Evolutionary conservation across 2,797 vertebrate species (phyloP).

Genomic region (Lophotriccus pileatus): DNA sequence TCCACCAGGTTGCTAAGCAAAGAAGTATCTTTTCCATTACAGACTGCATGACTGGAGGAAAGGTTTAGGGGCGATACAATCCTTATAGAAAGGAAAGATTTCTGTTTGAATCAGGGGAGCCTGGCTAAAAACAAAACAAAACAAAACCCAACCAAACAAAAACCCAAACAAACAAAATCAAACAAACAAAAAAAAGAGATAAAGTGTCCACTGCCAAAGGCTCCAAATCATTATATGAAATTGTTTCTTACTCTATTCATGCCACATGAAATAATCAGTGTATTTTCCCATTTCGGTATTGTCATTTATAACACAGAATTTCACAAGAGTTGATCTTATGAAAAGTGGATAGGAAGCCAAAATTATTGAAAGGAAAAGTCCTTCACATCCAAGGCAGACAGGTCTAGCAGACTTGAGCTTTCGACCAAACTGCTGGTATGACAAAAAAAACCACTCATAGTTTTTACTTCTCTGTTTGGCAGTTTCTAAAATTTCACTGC

Average conservation of each 20-base stretch:
- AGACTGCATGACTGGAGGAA: background rate
- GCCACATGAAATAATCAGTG: background rate
- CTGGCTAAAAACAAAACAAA: background rate
- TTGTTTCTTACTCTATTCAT: background rate
- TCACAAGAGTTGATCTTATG: background rate
- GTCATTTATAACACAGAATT: background rate
- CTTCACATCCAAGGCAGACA: slow-evolving; percentile 2
- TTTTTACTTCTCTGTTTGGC: background rate
- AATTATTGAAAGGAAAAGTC: background rate
- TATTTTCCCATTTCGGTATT: background rate
- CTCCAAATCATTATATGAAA: background rate
- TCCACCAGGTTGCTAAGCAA: background rate
- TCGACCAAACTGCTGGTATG: slow-evolving; percentile 51
- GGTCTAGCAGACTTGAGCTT: slow-evolving; percentile 41
- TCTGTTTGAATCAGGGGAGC: background rate
- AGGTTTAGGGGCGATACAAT: background rate
- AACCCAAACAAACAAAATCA: background rate
- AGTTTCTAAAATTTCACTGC: background rate
- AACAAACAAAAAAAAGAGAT: background rate
- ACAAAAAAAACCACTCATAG: slow-evolving; percentile 47
- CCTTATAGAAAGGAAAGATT: background rate
- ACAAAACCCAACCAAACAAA: background rate
- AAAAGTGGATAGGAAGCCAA: background rate
- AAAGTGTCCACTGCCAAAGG: background rate
- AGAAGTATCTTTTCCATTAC: background rate